A percentile compares a stretch with the other conserved stretches of the same genome.
Evolutionary conservation across 2,113 vertebrate genomes (phyloP).

Genomic region (Clarias gariepinus): DNA sequence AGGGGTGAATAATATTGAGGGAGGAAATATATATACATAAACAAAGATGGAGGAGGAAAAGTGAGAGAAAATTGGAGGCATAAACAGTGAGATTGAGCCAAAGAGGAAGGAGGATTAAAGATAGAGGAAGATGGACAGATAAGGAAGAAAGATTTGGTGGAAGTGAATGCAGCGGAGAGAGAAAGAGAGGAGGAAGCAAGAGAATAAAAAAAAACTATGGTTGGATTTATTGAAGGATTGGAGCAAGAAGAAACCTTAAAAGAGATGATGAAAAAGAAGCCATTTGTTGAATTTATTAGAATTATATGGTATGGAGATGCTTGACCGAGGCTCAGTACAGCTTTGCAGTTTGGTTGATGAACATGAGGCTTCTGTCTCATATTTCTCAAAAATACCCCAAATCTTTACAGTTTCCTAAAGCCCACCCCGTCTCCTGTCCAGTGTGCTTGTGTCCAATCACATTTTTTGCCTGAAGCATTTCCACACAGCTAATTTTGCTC

Average conservation of each 20-base stretch:
- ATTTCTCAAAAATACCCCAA: not conserved
- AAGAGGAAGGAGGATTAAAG: not conserved
- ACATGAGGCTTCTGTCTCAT: not conserved
- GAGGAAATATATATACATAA: no score
- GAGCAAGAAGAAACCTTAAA: not conserved
- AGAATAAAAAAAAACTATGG: not conserved
- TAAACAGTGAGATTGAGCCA: not conserved
- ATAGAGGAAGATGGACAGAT: not conserved
- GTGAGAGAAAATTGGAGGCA: no score
- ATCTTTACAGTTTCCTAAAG: not conserved
- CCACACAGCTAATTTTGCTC: slow-evolving; percentile 9
- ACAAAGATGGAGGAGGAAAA: not conserved
- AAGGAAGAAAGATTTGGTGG: not conserved
- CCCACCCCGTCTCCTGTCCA: not conserved
- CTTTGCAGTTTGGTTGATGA: not conserved
- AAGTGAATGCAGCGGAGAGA: not conserved
- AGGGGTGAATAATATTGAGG: not conserved
- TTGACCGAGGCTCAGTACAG: not conserved
- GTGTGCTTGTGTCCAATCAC: not conserved
- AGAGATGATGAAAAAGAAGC: not conserved
- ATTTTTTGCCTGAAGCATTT: slow-evolving; percentile 4
- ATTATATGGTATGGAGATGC: not conserved
- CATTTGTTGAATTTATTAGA: not conserved
- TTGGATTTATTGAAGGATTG: not conserved
- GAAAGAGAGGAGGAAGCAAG: not conserved